Conservation (phyloP, 30 jellyfish, hydroid and myxozoan genomes). For the Sanderia malayensis region DNA sequence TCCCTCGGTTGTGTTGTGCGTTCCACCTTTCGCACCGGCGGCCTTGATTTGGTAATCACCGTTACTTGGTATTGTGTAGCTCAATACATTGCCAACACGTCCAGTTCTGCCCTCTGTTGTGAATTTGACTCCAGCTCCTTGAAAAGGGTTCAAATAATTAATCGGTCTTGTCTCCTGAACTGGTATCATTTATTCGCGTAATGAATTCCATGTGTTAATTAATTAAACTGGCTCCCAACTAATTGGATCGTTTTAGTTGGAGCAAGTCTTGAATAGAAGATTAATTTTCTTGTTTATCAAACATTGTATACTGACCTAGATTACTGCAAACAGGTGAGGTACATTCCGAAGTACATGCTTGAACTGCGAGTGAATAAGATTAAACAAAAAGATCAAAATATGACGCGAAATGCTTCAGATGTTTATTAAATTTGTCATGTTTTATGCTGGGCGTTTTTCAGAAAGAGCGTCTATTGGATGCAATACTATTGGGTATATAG, state of each 20-base stretch:
- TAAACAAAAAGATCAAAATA: too few relatives aligned
- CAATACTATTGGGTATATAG: too few relatives aligned
- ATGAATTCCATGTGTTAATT: too few relatives aligned
- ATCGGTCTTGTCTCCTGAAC: neutral
- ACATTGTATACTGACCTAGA: conserved; percentile 39
- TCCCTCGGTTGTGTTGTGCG: conserved; percentile 42
- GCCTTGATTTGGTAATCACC: conserved; percentile 41
- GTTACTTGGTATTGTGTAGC: conserved; percentile 15
- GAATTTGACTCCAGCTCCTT: conserved; percentile 44
- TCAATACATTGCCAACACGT: conserved; percentile 37
- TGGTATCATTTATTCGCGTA: neutral
- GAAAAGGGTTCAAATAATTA: neutral
- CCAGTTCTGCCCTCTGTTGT: conserved; percentile 53
- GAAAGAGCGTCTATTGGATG: too few relatives aligned
- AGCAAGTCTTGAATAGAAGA: neutral
- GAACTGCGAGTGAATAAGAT: too few relatives aligned
- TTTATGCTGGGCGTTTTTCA: too few relatives aligned
- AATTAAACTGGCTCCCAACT: too few relatives aligned
- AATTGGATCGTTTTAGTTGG: neutral
- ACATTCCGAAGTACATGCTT: conserved; percentile 42
- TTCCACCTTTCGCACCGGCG: conserved; percentile 70
- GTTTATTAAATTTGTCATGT: too few relatives aligned
- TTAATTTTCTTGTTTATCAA: neutral
- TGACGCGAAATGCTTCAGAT: too few relatives aligned
- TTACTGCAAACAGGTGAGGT: conserved; percentile 39